Percentiles rank a stretch among this genome's conserved stretches.
phyloP scores from a whole-genome alignment of 2,113 vertebrate species.

The Nycticebus coucang region DNA sequence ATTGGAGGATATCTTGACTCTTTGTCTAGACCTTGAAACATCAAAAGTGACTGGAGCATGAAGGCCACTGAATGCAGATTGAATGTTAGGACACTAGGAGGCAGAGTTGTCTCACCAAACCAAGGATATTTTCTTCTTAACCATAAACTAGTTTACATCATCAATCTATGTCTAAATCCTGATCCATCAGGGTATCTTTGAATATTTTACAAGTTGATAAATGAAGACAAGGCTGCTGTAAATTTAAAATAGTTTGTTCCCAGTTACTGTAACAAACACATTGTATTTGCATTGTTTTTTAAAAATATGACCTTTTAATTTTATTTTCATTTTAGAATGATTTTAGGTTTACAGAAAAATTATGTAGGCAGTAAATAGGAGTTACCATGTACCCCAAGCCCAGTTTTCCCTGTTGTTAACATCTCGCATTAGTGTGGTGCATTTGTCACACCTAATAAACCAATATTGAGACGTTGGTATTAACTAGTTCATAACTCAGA shows the following conservation, averaged over 20 bases:
- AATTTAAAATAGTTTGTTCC: not conserved
- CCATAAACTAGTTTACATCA: not conserved
- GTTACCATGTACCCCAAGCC: not conserved
- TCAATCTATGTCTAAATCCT: not conserved
- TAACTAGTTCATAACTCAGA: not conserved
- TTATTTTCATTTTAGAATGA: slow-evolving; percentile 4
- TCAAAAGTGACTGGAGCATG: not conserved
- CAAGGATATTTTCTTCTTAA: not conserved
- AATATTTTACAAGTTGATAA: slow-evolving; percentile 13
- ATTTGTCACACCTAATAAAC: not conserved
- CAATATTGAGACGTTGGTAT: not conserved
- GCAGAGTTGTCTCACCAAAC: slow-evolving; percentile 54
- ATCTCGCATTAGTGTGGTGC: not conserved
- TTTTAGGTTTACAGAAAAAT: slow-evolving; percentile 7
- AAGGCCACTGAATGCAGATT: not conserved
- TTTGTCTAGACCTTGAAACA: not conserved
- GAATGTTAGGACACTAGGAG: slow-evolving; percentile 62
- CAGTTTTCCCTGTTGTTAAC: not conserved
- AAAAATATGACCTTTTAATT: not conserved
- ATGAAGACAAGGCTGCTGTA: not conserved
- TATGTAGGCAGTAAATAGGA: not conserved
- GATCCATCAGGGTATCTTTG: not conserved
- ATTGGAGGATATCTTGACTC: not conserved
- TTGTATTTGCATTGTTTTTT: not conserved
- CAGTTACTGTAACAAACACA: not conserved